Evolutionary conservation across 2,888 invertebrate genomes (phyloP), one percentile per base, ranked within the genome.

Genomic region (Spisula solida): DNA sequence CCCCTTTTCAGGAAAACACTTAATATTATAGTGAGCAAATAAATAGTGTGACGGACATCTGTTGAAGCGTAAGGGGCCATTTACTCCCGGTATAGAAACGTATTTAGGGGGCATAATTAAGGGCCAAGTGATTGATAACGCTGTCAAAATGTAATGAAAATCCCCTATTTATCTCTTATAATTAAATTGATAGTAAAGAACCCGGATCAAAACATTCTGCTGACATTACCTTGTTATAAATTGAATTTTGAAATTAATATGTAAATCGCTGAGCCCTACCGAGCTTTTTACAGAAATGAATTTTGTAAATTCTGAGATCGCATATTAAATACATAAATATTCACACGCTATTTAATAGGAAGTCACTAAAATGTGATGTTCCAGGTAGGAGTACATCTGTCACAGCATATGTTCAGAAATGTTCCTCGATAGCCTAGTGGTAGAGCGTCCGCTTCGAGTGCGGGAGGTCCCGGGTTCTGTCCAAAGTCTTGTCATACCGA

Each of bases 21-120:
- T 82, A 79, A 87, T 82, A 82, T 88, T 88, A 89, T 88, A 91
- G 88, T 88, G 91, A 79, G 86, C 91, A 88, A 89, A 89, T 91
- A 91, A 89, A 91, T 56, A 60, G 66, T 51, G 75, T 79, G 29
- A 48, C 81, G 66, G 83, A 86, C 91, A 91, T 88, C 91, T 91
- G 91, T 82, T 81, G 70, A 79, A 82, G 83, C 78, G 81, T 86
- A 48, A 56, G 25, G 78, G 86, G 34, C 83, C 91, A 86, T 86
- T 88, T 47, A 78, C 88, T 81, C 47, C 83, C 86, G 84, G 81
- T 78, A 66, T 81, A 60, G 84, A 81, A 85, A 78, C 80, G 82
- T 88, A 89, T 87, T 88, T 89, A 87, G 70, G 80, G 85, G 82
- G 60, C 55, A 48, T 56, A 88, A 87, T 91, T 85, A 87, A 91